Percentiles rank a stretch among this genome's conserved stretches.
Conservation (phyloP, 2,888 invertebrate genomes). For the Drosophila melanosoma region DNA sequence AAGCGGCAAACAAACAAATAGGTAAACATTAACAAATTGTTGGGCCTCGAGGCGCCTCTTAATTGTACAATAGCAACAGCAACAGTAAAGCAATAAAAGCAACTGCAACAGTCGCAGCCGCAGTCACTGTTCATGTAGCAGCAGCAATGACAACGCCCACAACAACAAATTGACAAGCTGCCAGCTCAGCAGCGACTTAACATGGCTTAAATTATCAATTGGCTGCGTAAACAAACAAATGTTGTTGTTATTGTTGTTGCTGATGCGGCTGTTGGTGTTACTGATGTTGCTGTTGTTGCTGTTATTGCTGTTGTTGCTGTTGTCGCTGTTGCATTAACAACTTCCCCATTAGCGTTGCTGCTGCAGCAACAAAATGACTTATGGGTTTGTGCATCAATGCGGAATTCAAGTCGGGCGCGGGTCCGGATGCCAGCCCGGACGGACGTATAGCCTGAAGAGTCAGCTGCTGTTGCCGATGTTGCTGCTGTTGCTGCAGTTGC, state of each 20-base stretch:
- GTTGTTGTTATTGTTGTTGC: conserved; percentile 33
- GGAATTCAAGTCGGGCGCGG: conserved; percentile 66
- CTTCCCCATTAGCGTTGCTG: conserved; percentile 70
- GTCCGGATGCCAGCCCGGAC: conserved; percentile 37
- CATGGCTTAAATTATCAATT: conserved; percentile 80
- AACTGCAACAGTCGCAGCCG: conserved; percentile 15
- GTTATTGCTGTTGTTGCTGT: conserved; percentile 13
- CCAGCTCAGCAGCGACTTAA: conserved; percentile 49
- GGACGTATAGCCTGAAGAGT: conserved; percentile 50
- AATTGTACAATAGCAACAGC: conserved; percentile 56
- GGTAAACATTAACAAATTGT: conserved; percentile 44
- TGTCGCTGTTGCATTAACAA: conserved; percentile 74
- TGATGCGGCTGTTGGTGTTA: conserved; percentile 18
- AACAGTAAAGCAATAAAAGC: conserved; percentile 17
- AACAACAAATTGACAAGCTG: conserved; percentile 62
- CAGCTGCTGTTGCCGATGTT: conserved; percentile 45
- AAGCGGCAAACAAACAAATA: conserved; percentile 44
- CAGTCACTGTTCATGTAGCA: not conserved
- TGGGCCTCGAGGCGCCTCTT: conserved; percentile 57
- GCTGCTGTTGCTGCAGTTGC: conserved; percentile 14
- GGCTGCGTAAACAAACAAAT: conserved; percentile 64
- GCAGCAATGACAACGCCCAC: conserved; percentile 70
- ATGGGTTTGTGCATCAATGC: conserved; percentile 76
- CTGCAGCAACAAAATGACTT: conserved; percentile 68
- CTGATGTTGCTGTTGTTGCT: conserved; percentile 8